Evolutionary conservation across 2,888 invertebrate genomes (phyloP).

Genomic region (Dicyrtoma fusca): DNA sequence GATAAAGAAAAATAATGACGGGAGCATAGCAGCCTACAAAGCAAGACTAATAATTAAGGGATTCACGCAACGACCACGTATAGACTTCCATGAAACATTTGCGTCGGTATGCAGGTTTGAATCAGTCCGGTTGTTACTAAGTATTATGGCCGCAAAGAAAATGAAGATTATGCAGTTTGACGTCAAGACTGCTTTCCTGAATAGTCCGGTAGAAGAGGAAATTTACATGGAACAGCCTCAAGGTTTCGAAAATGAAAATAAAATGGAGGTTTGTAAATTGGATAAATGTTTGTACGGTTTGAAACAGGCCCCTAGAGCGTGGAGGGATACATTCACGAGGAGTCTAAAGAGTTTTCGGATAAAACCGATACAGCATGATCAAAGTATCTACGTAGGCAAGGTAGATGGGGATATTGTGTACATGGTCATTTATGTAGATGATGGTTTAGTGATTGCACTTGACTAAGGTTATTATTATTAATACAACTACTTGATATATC

Average conservation of each 20-base stretch:
- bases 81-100: conserved; percentile 38
- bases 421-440: conserved; percentile 54
- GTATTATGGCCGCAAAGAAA: conserved; percentile 23
- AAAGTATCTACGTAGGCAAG: conserved; percentile 33
- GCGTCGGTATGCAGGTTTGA: conserved; percentile 33
- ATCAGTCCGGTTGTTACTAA: conserved; percentile 15
- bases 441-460: conserved; percentile 37
- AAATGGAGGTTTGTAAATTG: conserved; percentile 33
- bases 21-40: conserved; percentile 14
- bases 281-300: conserved; percentile 50
- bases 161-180: conserved; percentile 29
- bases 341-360: conserved; percentile 22
- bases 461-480: too few relatives aligned
- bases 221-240: conserved; percentile 34
- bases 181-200: conserved; percentile 35
- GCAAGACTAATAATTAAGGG: conserved; percentile 30
- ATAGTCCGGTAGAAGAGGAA: conserved; percentile 25
- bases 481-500: too few relatives aligned
- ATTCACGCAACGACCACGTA: conserved; percentile 22
- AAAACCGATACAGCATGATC: conserved; percentile 34
- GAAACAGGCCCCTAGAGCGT: conserved; percentile 49
- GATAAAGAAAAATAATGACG: conserved; percentile 23
- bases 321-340: conserved; percentile 41
- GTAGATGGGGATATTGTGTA: too few relatives aligned
- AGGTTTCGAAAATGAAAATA: conserved; percentile 1